Evolutionary conservation across 2,888 invertebrate genomes (phyloP), one percentile per base, ranked within the genome.

Genomic region (Venustoraphidia nigricollis): DNA sequence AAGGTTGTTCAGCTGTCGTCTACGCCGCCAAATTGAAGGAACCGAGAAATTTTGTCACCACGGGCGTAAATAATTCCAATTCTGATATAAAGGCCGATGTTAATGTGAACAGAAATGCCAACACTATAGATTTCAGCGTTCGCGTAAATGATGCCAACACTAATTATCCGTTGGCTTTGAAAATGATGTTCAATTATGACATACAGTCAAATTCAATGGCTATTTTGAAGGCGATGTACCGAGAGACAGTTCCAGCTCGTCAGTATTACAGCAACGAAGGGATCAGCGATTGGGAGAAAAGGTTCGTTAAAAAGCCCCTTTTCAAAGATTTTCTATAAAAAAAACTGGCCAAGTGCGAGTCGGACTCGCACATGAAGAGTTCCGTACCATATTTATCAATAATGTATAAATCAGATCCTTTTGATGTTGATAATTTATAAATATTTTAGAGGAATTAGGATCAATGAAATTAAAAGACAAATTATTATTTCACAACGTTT

Each of bases 151-250:
- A 59, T 51, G 53, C 54, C 11, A 54, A 54, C 9, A 55, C 57
- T 9, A 56, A 60, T 34, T 81, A 75, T 64, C 81, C 82, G 0
- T 63, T 90, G 53, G 91, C 91, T 8, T 68, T 92, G 13, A 92
- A 92, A 69, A 85, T 92, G 81, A 85, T 92, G 84, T 92, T 90
- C 59, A 92, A 92, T 65, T 92, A 90, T 60, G 84, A 86, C 55
- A 81, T 84, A 4, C 85, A 86, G 61, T 87, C 87, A 13, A 86
- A 83, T 63, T 83, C 89, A 1, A 69, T 77, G 55, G 75, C 82
- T 13, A 86, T 92, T 54, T 65, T 87, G 54, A 72, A 75, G 46
- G 83, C 82, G 6, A 89, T 91, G 87, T 79, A 82, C 57, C 76
- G 80, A 51, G 91, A 92, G 68, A 81, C 83, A 10, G 79, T 91